Evolutionary conservation across 2,888 invertebrate species (phyloP).

Genomic region (Silvanus unidentatus): DNA sequence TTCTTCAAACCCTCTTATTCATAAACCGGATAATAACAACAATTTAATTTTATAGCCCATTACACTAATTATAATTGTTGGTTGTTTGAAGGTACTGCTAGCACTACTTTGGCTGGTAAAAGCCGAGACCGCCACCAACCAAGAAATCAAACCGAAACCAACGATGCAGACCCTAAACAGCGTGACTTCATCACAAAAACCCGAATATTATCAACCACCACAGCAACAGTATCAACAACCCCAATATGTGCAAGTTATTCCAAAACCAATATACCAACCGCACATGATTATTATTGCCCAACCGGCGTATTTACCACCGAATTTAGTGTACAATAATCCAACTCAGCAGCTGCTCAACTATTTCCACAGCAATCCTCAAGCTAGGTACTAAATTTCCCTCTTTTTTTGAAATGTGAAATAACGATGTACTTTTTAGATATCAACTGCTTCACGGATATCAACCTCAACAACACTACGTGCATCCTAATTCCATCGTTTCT

Average conservation of each 20-base stretch:
- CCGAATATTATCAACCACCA: slow-evolving; percentile 21
- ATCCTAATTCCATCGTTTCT: slow-evolving; percentile 16
- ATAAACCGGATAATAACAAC: not conserved
- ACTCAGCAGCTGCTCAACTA: slow-evolving; percentile 39
- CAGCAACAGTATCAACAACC: slow-evolving; percentile 22
- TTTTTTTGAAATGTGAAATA: no score
- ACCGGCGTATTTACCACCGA: slow-evolving; percentile 36
- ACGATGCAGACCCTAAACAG: slow-evolving; percentile 16
- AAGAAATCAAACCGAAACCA: slow-evolving; percentile 17
- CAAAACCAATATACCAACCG: slow-evolving; percentile 26
- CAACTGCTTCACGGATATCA: slow-evolving; percentile 16
- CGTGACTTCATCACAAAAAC: slow-evolving; percentile 16
- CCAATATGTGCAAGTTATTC: slow-evolving; percentile 26
- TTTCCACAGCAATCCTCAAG: slow-evolving; percentile 38
- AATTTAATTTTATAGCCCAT: no score
- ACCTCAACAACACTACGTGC: slow-evolving; percentile 14
- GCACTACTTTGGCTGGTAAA: slow-evolving; percentile 15
- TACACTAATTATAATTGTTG: slow-evolving; percentile 1
- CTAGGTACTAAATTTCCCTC: slow-evolving; percentile 30
- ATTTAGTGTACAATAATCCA: slow-evolving; percentile 28
- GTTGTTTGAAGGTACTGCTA: slow-evolving; percentile 19
- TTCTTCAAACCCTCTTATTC: not conserved
- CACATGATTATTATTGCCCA: slow-evolving; percentile 44
- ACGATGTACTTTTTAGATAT: slow-evolving; percentile 16
- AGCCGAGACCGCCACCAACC: slow-evolving; percentile 10